Evolutionary conservation across 1,140 invertebrate species (phyloP).

Genomic region (Monomorium pharaonis): DNA sequence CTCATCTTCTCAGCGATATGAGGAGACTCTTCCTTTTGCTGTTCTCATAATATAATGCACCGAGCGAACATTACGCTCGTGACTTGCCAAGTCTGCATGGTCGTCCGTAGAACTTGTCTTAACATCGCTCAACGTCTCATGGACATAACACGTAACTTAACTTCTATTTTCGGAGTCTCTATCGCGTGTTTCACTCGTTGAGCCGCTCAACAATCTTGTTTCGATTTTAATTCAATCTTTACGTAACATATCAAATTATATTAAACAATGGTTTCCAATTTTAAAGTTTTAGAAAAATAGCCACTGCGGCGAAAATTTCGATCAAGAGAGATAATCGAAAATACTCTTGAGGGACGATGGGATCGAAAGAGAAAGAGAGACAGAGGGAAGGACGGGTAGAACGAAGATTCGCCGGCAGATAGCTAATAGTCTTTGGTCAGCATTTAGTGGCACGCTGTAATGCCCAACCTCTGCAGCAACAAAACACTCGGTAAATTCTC

Average conservation of each 20-base stretch:
- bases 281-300: not conserved
- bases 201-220: not conserved
- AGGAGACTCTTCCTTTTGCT: not conserved
- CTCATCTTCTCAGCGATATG: not conserved
- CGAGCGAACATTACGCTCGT: not conserved
- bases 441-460: conserved; percentile 72
- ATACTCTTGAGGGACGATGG: not conserved
- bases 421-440: conserved; percentile 72
- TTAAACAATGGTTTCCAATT: no score
- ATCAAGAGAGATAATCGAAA: not conserved
- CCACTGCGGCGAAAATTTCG: not conserved
- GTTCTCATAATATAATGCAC: conserved; percentile 26
- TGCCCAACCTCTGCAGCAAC: conserved; percentile 42
- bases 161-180: not conserved
- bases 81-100: conserved; percentile 2
- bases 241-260: not conserved
- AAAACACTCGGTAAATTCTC: conserved; percentile 70
- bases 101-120: conserved; percentile 11
- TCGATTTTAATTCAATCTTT: not conserved
- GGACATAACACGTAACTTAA: not conserved
- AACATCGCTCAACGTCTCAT: not conserved
- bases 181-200: not conserved
- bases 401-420: conserved; percentile 60
- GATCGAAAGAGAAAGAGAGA: conserved; percentile 8
- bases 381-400: not conserved